These are phyloP conservation scores for Carollia perspicillata DNA, from an alignment of 2,113 vertebrate species.

Conservation along the genomic window DNA sequence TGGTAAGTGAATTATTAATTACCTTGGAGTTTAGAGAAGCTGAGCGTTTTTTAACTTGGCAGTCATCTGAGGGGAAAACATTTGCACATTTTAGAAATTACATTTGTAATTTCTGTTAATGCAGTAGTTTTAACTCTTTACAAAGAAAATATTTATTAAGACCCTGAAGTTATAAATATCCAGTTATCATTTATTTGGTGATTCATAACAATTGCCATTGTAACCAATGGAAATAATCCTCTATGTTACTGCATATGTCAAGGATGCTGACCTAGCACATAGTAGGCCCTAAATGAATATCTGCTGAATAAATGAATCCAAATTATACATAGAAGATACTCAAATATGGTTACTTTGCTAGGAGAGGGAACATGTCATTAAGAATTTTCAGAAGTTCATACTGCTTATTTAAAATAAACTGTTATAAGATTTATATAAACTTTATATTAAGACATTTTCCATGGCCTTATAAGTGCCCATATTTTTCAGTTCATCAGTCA, in stretches of 20 bases:
- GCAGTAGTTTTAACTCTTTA: neutral
- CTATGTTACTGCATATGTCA: neutral
- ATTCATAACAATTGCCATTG: neutral
- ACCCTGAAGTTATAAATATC: neutral
- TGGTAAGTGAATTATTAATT: conserved; percentile 37
- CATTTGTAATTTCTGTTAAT: neutral
- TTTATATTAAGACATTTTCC: neutral
- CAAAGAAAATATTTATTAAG: neutral
- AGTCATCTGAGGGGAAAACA: conserved; percentile 85
- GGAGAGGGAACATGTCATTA: neutral
- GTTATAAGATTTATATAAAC: neutral
- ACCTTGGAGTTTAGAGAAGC: conserved; percentile 84
- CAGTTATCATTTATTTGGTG: neutral
- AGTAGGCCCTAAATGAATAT: too few species aligned
- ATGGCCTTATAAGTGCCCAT: neutral
- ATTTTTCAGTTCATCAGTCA: neutral
- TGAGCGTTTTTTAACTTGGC: conserved; percentile 87
- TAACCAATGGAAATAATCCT: neutral
- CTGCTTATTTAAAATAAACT: neutral
- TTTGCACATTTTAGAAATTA: conserved; percentile 15
- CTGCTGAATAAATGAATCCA: neutral
- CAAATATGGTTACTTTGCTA: neutral
- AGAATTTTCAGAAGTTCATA: neutral
- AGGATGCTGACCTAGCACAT: too few species aligned
- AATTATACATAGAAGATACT: neutral